A percentile compares a stretch with the other conserved stretches of the same genome.
phyloP scores from a whole-genome alignment of 2,888 invertebrate genomes.

The Penaeus monodon region DNA sequence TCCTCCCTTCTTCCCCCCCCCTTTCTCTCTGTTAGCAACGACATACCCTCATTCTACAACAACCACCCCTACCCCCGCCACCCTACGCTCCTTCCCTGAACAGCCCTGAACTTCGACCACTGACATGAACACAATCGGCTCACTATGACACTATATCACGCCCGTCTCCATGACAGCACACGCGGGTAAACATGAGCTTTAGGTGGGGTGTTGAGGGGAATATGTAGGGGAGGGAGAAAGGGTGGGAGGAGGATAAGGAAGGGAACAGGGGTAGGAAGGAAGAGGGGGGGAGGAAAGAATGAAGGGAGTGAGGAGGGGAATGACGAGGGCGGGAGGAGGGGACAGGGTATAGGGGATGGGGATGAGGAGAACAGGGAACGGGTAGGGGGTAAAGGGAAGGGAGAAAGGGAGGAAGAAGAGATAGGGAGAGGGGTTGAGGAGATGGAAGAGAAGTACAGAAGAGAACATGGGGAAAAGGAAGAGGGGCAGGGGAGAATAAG shows the following conservation, averaged over 20 bases:
- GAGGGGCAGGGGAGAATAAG: neutral
- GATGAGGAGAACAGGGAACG: neutral
- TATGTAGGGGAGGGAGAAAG: neutral
- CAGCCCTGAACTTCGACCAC: too few relatives aligned
- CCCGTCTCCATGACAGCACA: too few relatives aligned
- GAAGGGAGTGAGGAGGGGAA: neutral
- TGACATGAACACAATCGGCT: too few relatives aligned
- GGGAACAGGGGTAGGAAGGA: neutral
- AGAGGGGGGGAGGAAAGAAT: neutral
- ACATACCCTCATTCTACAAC: neutral
- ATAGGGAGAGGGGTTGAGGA: neutral
- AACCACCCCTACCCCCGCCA: too few relatives aligned
- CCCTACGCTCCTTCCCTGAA: too few relatives aligned
- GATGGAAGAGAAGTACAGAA: too few relatives aligned
- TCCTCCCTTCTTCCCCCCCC: neutral
- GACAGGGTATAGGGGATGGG: neutral
- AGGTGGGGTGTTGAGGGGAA: neutral
- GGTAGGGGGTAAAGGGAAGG: neutral
- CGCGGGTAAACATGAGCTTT: too few relatives aligned
- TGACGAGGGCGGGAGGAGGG: too few relatives aligned
- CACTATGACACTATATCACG: too few relatives aligned
- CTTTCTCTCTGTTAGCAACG: neutral
- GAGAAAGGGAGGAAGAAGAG: too few relatives aligned
- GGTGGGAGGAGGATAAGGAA: conserved; percentile 2
- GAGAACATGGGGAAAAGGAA: too few relatives aligned